Evolutionary conservation across 2,113 vertebrate species (phyloP), one percentile per base, ranked within the genome.

Genomic region (Verasper variegatus): DNA sequence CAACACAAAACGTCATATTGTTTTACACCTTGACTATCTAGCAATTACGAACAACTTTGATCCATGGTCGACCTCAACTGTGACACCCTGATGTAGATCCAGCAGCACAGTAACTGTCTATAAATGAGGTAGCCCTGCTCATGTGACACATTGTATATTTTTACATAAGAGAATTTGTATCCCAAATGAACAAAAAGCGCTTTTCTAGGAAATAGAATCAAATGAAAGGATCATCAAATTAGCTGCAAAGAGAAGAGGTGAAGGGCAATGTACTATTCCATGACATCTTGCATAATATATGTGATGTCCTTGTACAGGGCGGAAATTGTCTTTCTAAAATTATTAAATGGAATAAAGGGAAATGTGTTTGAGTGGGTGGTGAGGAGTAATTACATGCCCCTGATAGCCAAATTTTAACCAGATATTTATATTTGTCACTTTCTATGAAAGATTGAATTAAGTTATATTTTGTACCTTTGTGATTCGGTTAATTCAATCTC

Each of bases 301-400:
- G 87, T 74, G 85, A 80, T 62, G 61, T n/a, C 66, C 82, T 47
- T 69, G 69, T 65, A 52, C 70, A 64, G 76, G 49, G 78, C 52
- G 86, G 87, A 88, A 88, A 89, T 89, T 70, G 72, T 80, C 80
- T 89, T 90, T 86, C 86, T 88, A 90, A 85, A 86, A 88, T 80
- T 88, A 78, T 88, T 85, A 75, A 20, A 24, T 5, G 27, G 71
- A 76, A 74, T 37, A 11, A 84, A 72, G 57, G 69, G 74, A 78
- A 81, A 84, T 77, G 52, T 80, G 69, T 89, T 83, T 67, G 56
- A 90, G 62, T 76, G 75, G 71, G 42, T 37, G 58, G 68, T 27
- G 52, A 47, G 14, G 42, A 62, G 74, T 75, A 55, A 84, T 59
- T 66, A 71, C 15, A 18, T 55, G 13, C 5, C 76, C 23, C 54